Percentiles rank a stretch among this genome's conserved stretches.
Conservation (phyloP, 2,113 vertebrate species). For the Rhea americana region DNA sequence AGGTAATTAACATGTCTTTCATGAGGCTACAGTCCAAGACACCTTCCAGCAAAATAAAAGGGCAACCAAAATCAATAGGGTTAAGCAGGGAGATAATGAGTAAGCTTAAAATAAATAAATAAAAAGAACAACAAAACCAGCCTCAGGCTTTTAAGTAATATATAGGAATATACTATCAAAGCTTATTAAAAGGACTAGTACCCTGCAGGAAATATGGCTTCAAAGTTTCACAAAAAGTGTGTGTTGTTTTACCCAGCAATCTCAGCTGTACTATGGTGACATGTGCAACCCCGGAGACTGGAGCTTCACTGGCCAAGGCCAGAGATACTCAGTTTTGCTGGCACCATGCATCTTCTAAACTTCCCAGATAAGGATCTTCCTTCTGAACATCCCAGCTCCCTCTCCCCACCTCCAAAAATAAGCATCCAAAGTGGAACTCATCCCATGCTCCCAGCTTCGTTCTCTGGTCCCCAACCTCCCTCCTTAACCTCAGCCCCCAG, state of each 20-base stretch:
- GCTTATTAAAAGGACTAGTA: neutral
- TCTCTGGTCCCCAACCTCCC: neutral
- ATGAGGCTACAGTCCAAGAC: neutral
- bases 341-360: neutral
- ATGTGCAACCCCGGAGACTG: neutral
- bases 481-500: neutral
- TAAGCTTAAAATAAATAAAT: neutral
- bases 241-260: neutral
- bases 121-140: fast-evolving
- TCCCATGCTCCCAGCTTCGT: neutral
- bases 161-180: neutral
- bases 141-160: neutral
- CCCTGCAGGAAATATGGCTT: neutral
- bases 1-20: neutral
- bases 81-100: neutral
- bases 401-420: neutral
- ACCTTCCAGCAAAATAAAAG: neutral
- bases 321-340: neutral
- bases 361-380: neutral
- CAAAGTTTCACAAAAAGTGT: neutral
- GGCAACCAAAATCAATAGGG: neutral
- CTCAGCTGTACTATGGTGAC: neutral
- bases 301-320: neutral
- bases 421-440: neutral
- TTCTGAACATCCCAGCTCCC: neutral